These are phyloP conservation scores for Geococcyx californianus DNA, from an alignment of 2,113 vertebrate species.

Conservation along the genomic window DNA sequence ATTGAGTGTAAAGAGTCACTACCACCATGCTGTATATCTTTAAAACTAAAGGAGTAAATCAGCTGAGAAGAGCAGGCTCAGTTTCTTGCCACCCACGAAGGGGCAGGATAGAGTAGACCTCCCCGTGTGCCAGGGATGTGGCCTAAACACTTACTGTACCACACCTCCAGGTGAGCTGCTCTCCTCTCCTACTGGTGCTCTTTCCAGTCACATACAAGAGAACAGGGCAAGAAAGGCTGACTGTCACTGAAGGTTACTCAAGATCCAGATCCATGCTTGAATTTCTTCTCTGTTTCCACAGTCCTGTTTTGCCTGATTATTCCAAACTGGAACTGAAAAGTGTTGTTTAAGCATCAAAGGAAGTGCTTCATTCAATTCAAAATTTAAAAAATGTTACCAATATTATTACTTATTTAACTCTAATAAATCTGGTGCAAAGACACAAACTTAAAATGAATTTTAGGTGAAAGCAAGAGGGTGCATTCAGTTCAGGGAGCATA, in stretches of 20 bases:
- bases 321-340: background rate
- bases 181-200: background rate
- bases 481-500: background rate
- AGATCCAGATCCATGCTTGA: background rate
- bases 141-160: accelerated
- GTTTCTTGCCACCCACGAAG: accelerated
- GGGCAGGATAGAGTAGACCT: background rate
- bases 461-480: background rate
- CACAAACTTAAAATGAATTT: background rate
- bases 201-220: background rate
- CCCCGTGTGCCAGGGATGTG: accelerated
- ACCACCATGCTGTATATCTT: background rate
- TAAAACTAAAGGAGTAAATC: background rate
- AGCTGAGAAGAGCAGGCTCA: background rate
- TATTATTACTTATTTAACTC: background rate
- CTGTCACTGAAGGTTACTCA: background rate
- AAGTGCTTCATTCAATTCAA: background rate
- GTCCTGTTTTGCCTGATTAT: background rate
- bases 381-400: background rate
- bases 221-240: background rate
- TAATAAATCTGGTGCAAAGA: background rate
- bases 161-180: background rate
- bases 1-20: background rate
- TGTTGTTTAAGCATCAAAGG: background rate
- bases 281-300: background rate